Base-by-base conservation (phyloP, 2,888 invertebrate species). In the Eristalinus sepulchralis region DNA sequence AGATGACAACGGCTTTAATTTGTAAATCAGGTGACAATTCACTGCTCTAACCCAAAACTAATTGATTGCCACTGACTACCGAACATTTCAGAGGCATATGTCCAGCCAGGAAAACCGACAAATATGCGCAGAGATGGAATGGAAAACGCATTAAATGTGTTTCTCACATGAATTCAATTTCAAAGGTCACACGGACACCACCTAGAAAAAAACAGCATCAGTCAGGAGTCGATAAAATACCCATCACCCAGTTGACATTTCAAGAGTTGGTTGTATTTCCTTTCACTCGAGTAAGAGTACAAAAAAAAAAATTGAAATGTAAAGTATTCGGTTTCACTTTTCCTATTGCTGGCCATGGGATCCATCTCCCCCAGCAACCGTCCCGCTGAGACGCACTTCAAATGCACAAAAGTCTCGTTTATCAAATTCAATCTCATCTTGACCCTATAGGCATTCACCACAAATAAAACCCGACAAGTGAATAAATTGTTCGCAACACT, bases 381-480 rank as follows among this genome's bases (percentile, higher is more conserved):
- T 27, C 27, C 55, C 36, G 9, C 24, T 55, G 36, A 55, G 62
- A 27, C 47, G 11, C 17, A 24, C 6, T 60, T 34, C 33, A 68
- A 77, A 68, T 68, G 68, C 47, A 63, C 70, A 59, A 79, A 59
- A 24, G 79, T 71, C 64, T 66, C 36, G 60, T 72, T 72, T 66
- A 27, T 47, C 59, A 72, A 79, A 60, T 60, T 62, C 60, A 72
- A 80, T 73, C 66, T 80, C 34, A 11, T 60, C 10, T 20, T 47
- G 66, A 31, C 57, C 67, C 68, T 47, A 34, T 36, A 67, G 73
- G 34, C n/a, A 62, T 73, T 53, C 10, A 24, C 72, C 17, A 22
- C 60, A 80, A 75, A 68, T 68, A 81, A 73, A 57, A 73, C 62
- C 55, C 31, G 62, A 67, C 73, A 75, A 68, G 80, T 63, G 68